Base-by-base conservation (phyloP, 2,888 invertebrate species). In the Drosophila birchii region DNA sequence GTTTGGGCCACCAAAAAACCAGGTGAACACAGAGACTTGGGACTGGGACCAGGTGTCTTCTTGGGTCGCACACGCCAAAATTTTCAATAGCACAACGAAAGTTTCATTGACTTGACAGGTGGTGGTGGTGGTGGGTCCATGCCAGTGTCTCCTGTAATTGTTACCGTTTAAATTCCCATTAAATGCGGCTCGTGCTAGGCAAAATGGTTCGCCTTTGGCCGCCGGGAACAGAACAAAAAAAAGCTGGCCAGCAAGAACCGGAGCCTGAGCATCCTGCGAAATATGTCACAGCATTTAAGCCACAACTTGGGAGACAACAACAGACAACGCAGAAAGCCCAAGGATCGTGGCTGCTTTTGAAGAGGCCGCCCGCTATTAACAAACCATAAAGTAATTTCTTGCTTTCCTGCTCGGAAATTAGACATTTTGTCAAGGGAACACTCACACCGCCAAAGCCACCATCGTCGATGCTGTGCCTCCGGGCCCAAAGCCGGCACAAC, bases 301-400 rank as follows among this genome's bases (percentile, higher is more conserved):
- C 66, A 64, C 36, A 51, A 67, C 55, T 62, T 67, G 43, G 69
- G 45, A 62, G 74, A 81, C 78, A 82, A 54, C 60, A 51, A 59
- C 59, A 34, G 53, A 36, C 44, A 44, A 44, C 47, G 69, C 77
- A 59, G 47, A 84, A 84, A 73, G 71, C 73, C 76, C 67, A 68
- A 26, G 62, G 44, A 61, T 62, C 56, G 49, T 36, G 23, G 43
- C 61, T 55, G 76, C 74, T 78, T 73, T 77, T 43, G 56, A 76
- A 75, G 77, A 79, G 83, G 80, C 83, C 83, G 86, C 79, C 87
- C 74, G 80, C 88, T 88, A 88, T 88, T 88, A 88, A 83, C 89
- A 88, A 88, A 88, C 88, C 88, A 85, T 88, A 88, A 88, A 88
- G 88, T 88, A 86, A 88, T 86, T 88, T 88, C 87, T 88, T 88